These are phyloP conservation scores for Mamestra configurata DNA, from an alignment of 1,140 invertebrate genomes.

Conservation along the genomic window DNA sequence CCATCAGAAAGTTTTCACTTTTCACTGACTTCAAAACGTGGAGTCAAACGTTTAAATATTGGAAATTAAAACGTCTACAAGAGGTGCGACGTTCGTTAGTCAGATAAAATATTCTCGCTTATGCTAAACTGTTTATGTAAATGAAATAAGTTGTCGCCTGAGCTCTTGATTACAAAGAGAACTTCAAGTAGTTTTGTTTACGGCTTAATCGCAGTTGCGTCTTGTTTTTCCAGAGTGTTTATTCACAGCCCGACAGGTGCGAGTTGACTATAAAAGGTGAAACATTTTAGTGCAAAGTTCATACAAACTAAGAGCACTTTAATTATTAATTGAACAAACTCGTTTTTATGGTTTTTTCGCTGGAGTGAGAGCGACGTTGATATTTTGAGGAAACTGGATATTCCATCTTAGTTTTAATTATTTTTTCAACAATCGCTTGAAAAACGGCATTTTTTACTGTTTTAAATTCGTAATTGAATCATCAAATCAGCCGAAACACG, in stretches of 20 bases:
- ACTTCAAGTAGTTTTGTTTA: slow-evolving; percentile 78
- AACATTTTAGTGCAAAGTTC: slow-evolving; percentile 46
- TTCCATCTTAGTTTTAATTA: neutral
- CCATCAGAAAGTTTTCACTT: slow-evolving; percentile 44
- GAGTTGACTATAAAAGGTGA: slow-evolving; percentile 45
- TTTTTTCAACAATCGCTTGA: too few relatives aligned
- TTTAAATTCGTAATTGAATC: too few relatives aligned
- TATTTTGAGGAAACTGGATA: neutral
- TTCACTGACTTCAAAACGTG: slow-evolving; percentile 44
- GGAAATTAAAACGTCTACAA: slow-evolving; percentile 42
- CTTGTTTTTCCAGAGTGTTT: slow-evolving; percentile 67
- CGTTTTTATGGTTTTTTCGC: neutral
- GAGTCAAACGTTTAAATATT: slow-evolving; percentile 48
- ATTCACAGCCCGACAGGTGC: slow-evolving; percentile 64
- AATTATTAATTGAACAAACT: slow-evolving; percentile 30
- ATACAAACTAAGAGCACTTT: slow-evolving; percentile 38
- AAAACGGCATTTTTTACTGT: too few relatives aligned
- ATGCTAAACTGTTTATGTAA: slow-evolving; percentile 80
- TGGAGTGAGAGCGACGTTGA: neutral
- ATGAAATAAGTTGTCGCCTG: slow-evolving; percentile 81
- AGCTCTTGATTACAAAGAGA: slow-evolving; percentile 80
- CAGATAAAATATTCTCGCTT: slow-evolving; percentile 71
- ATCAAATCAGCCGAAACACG: too few relatives aligned
- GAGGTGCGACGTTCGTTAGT: slow-evolving; percentile 59
- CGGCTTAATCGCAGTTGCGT: slow-evolving; percentile 73